Percentiles rank a stretch among this genome's conserved stretches.
Conservation (phyloP, 2,797 vertebrate species). For the Amblyraja radiata region DNA sequence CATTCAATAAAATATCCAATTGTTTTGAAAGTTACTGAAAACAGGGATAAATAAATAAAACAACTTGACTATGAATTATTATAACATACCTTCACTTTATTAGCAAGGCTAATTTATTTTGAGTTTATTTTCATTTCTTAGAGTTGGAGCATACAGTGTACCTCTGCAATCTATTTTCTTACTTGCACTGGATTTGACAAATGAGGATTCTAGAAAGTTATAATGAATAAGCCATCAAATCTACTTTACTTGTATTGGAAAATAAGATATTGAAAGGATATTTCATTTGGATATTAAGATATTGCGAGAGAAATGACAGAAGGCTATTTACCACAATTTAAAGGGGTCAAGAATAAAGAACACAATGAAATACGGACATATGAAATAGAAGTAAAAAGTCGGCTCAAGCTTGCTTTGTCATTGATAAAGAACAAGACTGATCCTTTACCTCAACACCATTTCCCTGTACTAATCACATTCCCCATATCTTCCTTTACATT, state of each 20-base stretch:
- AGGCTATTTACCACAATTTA: background rate
- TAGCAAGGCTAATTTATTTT: background rate
- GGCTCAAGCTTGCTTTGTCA: no score
- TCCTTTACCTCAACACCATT: no score
- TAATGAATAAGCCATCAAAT: background rate
- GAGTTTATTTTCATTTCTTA: no score
- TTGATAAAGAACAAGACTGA: no score
- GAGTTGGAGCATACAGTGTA: background rate
- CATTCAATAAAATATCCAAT: background rate
- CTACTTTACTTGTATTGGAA: background rate
- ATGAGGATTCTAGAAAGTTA: background rate
- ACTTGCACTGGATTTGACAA: no score
- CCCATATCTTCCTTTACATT: no score
- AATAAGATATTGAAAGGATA: background rate
- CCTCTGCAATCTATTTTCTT: background rate
- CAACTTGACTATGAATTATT: background rate
- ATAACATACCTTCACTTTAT: background rate
- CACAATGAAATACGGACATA: no score
- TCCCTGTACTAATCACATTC: no score
- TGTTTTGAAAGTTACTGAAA: background rate
- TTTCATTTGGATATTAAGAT: conserved; percentile 13
- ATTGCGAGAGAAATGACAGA: background rate
- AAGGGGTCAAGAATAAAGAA: background rate
- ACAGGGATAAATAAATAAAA: background rate
- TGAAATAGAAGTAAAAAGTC: no score